Percentiles rank a stretch among this genome's conserved stretches.
Conservation (phyloP, 2,113 vertebrate species). For the Butastur rufipennis region DNA sequence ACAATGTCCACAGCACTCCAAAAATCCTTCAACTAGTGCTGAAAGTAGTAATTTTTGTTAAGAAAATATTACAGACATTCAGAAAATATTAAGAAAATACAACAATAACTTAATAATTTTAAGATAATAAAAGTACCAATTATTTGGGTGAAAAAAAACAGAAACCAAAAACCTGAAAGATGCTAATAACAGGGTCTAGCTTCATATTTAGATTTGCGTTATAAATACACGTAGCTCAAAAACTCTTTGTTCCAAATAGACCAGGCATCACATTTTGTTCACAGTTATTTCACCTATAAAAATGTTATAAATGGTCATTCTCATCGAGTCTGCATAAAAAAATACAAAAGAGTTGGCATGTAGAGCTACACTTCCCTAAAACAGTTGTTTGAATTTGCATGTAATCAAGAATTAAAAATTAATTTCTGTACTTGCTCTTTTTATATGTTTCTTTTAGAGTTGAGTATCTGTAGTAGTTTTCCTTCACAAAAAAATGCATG, state of each 20-base stretch:
- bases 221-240: neutral
- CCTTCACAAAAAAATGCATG: neutral
- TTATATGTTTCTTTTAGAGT: neutral
- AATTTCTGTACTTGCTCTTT: neutral
- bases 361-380: neutral
- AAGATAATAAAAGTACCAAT: neutral
- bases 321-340: neutral
- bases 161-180: neutral
- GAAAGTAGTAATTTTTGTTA: neutral
- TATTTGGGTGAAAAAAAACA: neutral
- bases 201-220: neutral
- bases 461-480: neutral
- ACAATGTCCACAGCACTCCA: neutral
- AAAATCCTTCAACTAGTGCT: neutral
- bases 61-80: neutral
- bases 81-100: neutral
- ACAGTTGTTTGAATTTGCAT: neutral
- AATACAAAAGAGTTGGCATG: neutral
- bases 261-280: neutral
- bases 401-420: neutral
- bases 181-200: neutral
- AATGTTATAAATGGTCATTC: neutral
- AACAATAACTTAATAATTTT: neutral
- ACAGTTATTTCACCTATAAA: neutral
- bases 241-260: neutral